Evolutionary conservation across 2,797 vertebrate species (phyloP).

Genomic region (Darevskia mixta): DNA sequence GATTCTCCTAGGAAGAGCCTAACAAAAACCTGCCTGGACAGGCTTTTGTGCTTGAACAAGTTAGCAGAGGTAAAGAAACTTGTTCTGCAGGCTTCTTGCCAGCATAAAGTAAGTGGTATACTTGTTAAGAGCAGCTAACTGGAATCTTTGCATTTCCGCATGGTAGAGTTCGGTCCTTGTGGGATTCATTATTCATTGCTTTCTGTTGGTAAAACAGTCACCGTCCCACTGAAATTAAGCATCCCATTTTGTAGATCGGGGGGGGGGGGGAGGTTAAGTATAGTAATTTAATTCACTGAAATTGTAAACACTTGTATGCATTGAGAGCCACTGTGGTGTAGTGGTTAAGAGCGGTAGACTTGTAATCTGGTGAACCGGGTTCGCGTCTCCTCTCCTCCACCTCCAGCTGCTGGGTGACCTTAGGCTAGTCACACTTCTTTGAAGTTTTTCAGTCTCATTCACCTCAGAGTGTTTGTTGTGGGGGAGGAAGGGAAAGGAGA

Average conservation of each 20-base stretch:
- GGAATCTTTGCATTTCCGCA: slow-evolving; percentile 17
- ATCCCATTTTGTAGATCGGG: not conserved
- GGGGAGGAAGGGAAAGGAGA: no score
- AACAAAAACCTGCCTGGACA: slow-evolving; percentile 54
- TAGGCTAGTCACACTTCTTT: no score
- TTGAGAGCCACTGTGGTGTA: no score
- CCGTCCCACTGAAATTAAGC: not conserved
- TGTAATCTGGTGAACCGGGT: no score
- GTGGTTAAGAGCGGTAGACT: no score
- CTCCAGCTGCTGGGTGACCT: no score
- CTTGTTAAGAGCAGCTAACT: slow-evolving; percentile 33
- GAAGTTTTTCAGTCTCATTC: no score
- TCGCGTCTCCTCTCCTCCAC: no score
- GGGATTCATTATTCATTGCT: not conserved
- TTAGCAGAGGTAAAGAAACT: slow-evolving; percentile 57
- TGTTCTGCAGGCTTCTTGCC: slow-evolving; percentile 69
- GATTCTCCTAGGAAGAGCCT: slow-evolving; percentile 31
- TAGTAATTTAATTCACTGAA: no score
- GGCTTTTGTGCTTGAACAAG: slow-evolving; percentile 43
- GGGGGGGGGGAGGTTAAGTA: no score
- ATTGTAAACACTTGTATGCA: no score
- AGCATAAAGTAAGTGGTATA: slow-evolving; percentile 51
- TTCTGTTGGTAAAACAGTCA: not conserved
- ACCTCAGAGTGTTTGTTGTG: no score
- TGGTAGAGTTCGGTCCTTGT: slow-evolving; percentile 9